Evolutionary conservation across 2,888 invertebrate species (phyloP), one percentile per base, ranked within the genome.

Genomic region (Apamea monoglypha): DNA sequence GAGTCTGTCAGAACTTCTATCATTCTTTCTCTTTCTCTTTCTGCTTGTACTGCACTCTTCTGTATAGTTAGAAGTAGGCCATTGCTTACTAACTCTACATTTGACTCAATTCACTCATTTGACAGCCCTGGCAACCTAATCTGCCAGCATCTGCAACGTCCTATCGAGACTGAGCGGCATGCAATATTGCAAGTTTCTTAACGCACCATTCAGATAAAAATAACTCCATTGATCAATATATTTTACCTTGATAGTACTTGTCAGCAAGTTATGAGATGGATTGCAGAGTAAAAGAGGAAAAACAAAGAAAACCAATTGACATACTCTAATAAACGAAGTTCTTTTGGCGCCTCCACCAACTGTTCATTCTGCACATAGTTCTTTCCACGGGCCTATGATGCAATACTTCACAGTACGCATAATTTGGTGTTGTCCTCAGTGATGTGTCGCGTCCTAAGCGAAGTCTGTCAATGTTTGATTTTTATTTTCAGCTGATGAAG

Each of bases 101-200:
- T 70, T 5, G 14, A 32, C 32, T 50, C 29, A 25, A 36, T 61
- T 12, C 14, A 21, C n/a, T 47, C 59, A 56, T 59, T 40, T 36
- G 10, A 32, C 1, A 18, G 0, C 6, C 16, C 21, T 47, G 63
- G 21, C 76, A 74, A n/a, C 76, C 82, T 74, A 82, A 40, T 16
- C n/a, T 53, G 36, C 32, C 21, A 56, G 56, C 56, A 36, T 68
- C 76, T 73, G 72, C 69, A 82, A 50, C 63, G n/a, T 32, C 50
- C 68, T 77, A 69, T 69, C 50, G 47, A 69, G 63, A 64, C 82
- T 73, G 32, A 82, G 68, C 59, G 68, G 72, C 72, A 76, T 82
- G 77, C 72, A 82, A 82, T 82, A 72, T 64, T 63, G 64, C 63
- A 73, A 82, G 72, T 76, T 82, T 36, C 50, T 69, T 72, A 82